A percentile compares a stretch with the other conserved stretches of the same genome.
These are phyloP conservation scores for Cordilura impudica DNA, from an alignment of 2,888 invertebrate genomes.

Conservation along the genomic window DNA sequence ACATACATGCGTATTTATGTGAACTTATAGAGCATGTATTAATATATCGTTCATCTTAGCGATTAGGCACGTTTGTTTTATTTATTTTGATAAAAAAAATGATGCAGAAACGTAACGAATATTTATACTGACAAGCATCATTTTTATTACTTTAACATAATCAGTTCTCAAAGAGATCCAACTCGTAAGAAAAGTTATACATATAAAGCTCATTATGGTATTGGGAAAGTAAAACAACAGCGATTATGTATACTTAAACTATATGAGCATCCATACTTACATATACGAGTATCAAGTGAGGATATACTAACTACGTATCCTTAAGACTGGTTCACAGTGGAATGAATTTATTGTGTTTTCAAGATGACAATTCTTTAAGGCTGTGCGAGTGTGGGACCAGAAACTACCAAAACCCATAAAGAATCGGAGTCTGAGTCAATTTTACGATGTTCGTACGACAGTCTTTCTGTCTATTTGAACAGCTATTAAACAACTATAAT, in stretches of 20 bases:
- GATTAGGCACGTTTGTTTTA: conserved; percentile 31
- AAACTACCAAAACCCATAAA: too few relatives aligned
- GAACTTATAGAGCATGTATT: not conserved
- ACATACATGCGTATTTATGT: not conserved
- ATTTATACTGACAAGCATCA: conserved; percentile 13
- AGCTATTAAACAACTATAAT: too few relatives aligned
- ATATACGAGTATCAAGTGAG: too few relatives aligned
- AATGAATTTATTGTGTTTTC: too few relatives aligned
- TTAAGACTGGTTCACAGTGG: too few relatives aligned
- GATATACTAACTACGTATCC: too few relatives aligned
- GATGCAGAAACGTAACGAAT: not conserved
- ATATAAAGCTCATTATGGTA: not conserved
- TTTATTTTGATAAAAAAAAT: conserved; percentile 20
- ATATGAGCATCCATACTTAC: too few relatives aligned
- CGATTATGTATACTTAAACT: not conserved
- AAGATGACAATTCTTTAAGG: too few relatives aligned
- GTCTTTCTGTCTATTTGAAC: too few relatives aligned
- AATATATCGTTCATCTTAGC: conserved; percentile 7
- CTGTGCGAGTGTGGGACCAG: too few relatives aligned
- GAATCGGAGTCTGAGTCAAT: too few relatives aligned
- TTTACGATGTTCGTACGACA: too few relatives aligned
- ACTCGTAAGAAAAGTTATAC: not conserved
- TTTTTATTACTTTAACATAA: conserved; percentile 28
- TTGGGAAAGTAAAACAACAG: not conserved
- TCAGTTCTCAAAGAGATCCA: not conserved